A percentile compares a stretch with the other conserved stretches of the same genome.
phyloP scores from a whole-genome alignment of 2,113 vertebrate species.

The Onychorhynchus coronatus region DNA sequence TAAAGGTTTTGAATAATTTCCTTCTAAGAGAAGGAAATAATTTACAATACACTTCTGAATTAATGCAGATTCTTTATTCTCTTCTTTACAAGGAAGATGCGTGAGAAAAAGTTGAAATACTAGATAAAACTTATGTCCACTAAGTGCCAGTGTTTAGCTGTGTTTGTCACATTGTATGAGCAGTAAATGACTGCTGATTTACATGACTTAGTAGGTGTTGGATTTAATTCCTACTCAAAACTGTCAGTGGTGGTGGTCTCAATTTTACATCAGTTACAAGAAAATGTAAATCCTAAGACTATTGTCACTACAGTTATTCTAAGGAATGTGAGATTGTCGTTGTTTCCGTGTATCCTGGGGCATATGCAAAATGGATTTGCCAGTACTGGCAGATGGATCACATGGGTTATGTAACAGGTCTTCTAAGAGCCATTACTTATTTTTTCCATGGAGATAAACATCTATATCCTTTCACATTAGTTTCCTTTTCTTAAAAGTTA shows the following conservation, averaged over 20 bases:
- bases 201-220: background rate
- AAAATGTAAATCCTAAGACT: background rate
- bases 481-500: background rate
- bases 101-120: background rate
- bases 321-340: background rate
- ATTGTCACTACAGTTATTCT: background rate
- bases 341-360: background rate
- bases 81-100: background rate
- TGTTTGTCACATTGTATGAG: background rate
- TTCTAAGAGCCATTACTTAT: background rate
- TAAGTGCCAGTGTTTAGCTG: constrained; percentile 5
- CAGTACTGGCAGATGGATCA: background rate
- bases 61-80: background rate
- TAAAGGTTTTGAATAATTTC: too few species aligned
- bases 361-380: background rate
- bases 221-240: background rate
- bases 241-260: background rate
- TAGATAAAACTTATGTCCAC: background rate
- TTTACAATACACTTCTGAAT: background rate
- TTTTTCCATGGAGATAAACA: background rate
- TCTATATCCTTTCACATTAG: background rate
- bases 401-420: background rate
- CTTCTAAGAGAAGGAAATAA: background rate
- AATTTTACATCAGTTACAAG: background rate
- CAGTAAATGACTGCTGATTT: background rate